These are phyloP conservation scores for Silurus aristotelis DNA, from an alignment of 2,797 vertebrate genomes.

Conservation along the genomic window DNA sequence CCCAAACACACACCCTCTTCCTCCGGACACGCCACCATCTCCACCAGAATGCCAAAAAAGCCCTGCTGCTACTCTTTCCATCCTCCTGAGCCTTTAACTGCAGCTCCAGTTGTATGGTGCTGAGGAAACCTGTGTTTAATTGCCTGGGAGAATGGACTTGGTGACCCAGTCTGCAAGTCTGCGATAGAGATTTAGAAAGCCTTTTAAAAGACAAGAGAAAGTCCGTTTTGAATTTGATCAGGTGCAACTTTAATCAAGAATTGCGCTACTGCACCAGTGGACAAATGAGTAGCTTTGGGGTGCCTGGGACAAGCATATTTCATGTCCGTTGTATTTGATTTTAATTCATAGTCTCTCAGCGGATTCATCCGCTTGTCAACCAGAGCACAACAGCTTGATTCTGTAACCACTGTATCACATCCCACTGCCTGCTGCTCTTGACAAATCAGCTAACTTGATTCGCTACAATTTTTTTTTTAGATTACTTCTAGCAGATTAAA, in stretches of 20 bases:
- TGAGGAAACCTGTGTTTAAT: conserved; percentile 8
- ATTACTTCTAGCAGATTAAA: too few species aligned
- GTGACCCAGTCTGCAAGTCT: conserved; percentile 3
- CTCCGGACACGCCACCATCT: conserved; percentile 22
- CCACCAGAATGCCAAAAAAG: conserved; percentile 30
- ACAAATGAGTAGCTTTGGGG: neutral
- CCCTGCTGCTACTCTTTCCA: conserved; percentile 10
- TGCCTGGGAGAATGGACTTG: neutral
- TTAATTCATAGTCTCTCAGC: too few species aligned
- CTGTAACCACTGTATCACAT: too few species aligned
- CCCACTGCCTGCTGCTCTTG: too few species aligned
- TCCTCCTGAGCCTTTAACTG: neutral
- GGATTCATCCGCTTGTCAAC: too few species aligned
- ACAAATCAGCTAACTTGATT: too few species aligned
- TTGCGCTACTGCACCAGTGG: too few species aligned
- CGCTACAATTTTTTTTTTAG: too few species aligned
- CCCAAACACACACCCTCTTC: conserved; percentile 45
- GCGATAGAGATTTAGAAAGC: neutral
- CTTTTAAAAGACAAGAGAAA: neutral
- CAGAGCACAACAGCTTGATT: too few species aligned
- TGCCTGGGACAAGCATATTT: neutral
- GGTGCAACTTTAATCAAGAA: neutral
- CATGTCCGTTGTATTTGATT: neutral
- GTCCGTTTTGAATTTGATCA: neutral
- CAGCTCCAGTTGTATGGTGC: neutral